These are phyloP conservation scores for Anastrepha obliqua DNA, from an alignment of 1,140 invertebrate species.

Conservation along the genomic window DNA sequence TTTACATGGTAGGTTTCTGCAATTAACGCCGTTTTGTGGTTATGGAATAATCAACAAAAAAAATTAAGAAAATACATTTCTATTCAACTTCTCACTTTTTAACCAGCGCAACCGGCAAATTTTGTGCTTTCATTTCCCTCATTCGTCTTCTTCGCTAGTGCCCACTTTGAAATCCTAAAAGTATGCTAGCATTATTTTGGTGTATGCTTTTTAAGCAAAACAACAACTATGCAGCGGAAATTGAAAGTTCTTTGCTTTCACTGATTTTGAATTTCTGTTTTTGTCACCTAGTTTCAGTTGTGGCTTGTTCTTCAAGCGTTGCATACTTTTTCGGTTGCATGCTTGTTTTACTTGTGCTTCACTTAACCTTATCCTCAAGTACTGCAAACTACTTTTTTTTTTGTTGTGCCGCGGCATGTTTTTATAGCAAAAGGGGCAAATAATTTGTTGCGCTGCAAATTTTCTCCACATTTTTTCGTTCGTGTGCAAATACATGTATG, in stretches of 20 bases:
- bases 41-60: not conserved
- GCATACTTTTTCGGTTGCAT: constrained; percentile 11
- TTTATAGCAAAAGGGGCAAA: constrained; percentile 32
- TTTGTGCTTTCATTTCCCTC: not conserved
- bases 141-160: not conserved
- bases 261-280: not conserved
- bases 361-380: not conserved
- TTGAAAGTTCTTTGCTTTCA: not conserved
- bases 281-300: not conserved
- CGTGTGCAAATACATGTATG: too few relatives aligned
- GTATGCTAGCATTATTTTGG: not conserved
- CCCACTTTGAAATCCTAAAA: constrained; percentile 12
- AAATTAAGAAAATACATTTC: too few relatives aligned
- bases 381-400: not conserved
- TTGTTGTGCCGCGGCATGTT: not conserved
- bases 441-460: constrained; percentile 43
- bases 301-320: not conserved
- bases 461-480: constrained; percentile 18
- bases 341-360: too few relatives aligned
- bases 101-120: too few relatives aligned
- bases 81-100: too few relatives aligned
- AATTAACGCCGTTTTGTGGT: not conserved
- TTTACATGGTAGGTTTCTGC: not conserved
- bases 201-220: not conserved
- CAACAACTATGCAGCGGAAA: constrained; percentile 15